Evolutionary conservation across 2,797 vertebrate genomes (phyloP).

Genomic region (Acanthurus lineatus): DNA sequence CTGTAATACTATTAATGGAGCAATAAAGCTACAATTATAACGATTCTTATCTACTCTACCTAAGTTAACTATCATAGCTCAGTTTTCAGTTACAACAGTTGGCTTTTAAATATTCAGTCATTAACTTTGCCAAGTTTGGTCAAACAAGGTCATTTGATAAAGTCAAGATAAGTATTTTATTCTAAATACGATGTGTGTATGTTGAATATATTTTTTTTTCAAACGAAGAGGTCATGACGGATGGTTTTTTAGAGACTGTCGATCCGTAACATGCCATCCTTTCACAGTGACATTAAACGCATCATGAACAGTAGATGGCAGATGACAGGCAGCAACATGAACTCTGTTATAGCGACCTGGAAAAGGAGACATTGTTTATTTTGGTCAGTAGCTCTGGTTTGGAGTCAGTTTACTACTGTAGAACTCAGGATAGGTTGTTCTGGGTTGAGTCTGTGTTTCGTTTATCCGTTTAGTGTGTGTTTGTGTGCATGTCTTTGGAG

Average conservation of each 20-base stretch:
- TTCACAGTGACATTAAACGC: conserved; percentile 16
- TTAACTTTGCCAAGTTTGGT: conserved; percentile 51
- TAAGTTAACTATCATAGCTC: conserved; percentile 5
- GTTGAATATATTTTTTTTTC: neutral
- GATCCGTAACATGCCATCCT: conserved; percentile 13
- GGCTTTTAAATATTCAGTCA: conserved; percentile 26
- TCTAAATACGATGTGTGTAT: conserved; percentile 16
- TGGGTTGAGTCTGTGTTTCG: conserved; percentile 35
- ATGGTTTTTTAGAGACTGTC: conserved; percentile 21
- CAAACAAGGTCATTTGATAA: conserved; percentile 25
- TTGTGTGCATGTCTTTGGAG: neutral
- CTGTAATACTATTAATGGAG: conserved; percentile 11
- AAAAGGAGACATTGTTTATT: neutral
- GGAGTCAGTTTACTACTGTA: conserved; percentile 60
- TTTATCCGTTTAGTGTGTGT: conserved; percentile 7
- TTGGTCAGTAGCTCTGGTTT: conserved; percentile 23
- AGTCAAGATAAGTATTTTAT: conserved; percentile 36
- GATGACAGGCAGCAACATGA: conserved; percentile 20
- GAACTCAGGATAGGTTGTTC: conserved; percentile 57
- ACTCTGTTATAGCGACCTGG: neutral
- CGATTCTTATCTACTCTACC: neutral
- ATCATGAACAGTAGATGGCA: conserved; percentile 20
- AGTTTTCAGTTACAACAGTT: neutral
- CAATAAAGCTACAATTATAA: conserved; percentile 28
- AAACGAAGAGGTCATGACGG: conserved; percentile 13